phyloP scores from a whole-genome alignment of 2,888 invertebrate species.

The Ophion ellenae region DNA sequence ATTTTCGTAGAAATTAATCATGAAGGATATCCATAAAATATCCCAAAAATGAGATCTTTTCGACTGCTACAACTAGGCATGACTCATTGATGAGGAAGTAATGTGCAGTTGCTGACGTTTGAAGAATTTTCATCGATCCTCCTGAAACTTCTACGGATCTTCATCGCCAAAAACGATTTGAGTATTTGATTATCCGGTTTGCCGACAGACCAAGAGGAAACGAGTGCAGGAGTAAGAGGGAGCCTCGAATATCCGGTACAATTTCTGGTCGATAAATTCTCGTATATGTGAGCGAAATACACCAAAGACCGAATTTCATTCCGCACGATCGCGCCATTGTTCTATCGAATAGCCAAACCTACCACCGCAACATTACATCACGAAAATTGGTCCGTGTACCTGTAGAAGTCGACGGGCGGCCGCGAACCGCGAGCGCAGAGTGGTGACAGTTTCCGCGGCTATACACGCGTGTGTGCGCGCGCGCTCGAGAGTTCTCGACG shows the following conservation, averaged over 20 bases:
- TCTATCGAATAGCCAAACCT: not conserved
- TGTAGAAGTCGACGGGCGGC: slow-evolving; percentile 4
- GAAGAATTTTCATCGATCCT: no score
- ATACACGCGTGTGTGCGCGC: slow-evolving; percentile 37
- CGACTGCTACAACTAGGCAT: no score
- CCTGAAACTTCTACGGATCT: no score
- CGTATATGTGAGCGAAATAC: not conserved
- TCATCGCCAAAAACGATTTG: no score
- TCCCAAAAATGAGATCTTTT: no score
- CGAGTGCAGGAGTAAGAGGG: not conserved
- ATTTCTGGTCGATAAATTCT: not conserved
- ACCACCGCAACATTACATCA: slow-evolving; percentile 2
- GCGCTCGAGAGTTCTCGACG: slow-evolving; percentile 43
- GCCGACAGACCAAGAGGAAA: no score
- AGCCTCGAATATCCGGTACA: not conserved
- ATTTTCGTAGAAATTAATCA: no score
- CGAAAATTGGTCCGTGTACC: slow-evolving; percentile 2
- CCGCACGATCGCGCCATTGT: slow-evolving; percentile 18
- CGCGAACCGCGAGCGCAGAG: slow-evolving; percentile 19
- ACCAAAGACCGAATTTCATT: slow-evolving; percentile 18
- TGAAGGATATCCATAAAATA: no score
- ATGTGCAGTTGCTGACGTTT: no score
- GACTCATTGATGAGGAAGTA: no score
- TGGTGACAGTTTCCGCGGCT: slow-evolving; percentile 60
- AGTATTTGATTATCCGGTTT: no score